Percentiles rank a stretch among this genome's conserved stretches.
These are phyloP conservation scores for Morinoia aosen DNA, from an alignment of 2,888 invertebrate species.

Conservation along the genomic window DNA sequence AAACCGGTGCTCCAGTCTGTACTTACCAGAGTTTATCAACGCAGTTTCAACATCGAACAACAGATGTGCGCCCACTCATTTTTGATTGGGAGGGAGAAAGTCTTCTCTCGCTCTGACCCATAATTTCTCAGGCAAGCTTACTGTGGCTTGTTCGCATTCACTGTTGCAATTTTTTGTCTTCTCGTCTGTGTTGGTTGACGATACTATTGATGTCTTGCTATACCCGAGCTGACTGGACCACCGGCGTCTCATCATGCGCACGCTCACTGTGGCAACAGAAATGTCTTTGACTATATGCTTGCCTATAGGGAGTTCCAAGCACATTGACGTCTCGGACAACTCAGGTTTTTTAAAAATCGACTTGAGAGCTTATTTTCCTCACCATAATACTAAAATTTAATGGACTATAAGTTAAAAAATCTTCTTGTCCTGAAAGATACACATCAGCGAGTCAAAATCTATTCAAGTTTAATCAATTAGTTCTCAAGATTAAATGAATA, in stretches of 20 bases:
- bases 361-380: background rate
- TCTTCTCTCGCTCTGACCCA: background rate
- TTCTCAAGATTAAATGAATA: background rate
- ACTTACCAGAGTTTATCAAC: background rate
- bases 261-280: no score
- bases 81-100: background rate
- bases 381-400: background rate
- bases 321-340: no score
- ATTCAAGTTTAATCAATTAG: background rate
- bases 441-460: background rate
- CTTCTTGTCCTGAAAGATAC: background rate
- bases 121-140: background rate
- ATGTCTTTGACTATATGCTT: no score
- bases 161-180: no score
- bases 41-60: background rate
- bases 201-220: no score
- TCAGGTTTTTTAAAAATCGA: no score
- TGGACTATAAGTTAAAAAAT: background rate
- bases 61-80: background rate
- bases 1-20: background rate
- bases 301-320: no score
- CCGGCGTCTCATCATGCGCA: no score
- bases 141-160: background rate
- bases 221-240: no score
- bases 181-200: no score